Evolutionary conservation across 2,888 invertebrate genomes (phyloP).

Genomic region (Trichopoda pennipes): DNA sequence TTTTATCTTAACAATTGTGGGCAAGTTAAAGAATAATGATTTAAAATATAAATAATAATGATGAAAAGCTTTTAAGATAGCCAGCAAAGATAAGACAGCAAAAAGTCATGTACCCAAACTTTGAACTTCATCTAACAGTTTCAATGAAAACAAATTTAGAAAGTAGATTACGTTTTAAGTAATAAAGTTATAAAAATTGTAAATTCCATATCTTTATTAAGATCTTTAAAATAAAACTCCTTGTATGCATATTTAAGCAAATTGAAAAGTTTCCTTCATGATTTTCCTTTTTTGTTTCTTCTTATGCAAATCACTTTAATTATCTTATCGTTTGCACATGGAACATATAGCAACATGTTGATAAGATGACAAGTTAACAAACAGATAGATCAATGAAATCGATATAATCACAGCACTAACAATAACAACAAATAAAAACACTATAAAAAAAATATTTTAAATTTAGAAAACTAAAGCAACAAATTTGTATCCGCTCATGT

Average conservation of each 20-base stretch:
- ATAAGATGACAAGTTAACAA: conserved; percentile 68
- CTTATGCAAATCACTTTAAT: conserved; percentile 50
- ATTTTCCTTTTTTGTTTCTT: conserved; percentile 17
- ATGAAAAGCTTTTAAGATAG: conserved; percentile 49
- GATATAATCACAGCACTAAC: conserved; percentile 47
- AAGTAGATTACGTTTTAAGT: conserved; percentile 23
- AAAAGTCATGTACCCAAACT: conserved; percentile 37
- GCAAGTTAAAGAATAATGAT: conserved; percentile 7
- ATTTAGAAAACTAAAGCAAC: conserved; percentile 8
- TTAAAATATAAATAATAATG: conserved; percentile 17
- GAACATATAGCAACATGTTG: conserved; percentile 51
- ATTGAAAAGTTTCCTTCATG: conserved; percentile 16
- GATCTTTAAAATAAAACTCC: conserved; percentile 35
- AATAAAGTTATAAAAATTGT: conserved; percentile 49
- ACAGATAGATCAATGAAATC: conserved; percentile 62
- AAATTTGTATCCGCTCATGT: conserved; percentile 19
- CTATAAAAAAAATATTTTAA: neutral
- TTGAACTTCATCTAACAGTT: conserved; percentile 42
- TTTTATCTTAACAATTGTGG: conserved; percentile 12
- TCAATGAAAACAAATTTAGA: conserved; percentile 9
- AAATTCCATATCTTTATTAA: conserved; percentile 29
- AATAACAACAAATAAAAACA: conserved; percentile 34
- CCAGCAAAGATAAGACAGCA: neutral
- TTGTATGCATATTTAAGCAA: conserved; percentile 35
- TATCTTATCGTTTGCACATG: conserved; percentile 56